Evolutionary conservation across 2,888 invertebrate species (phyloP), one percentile per base, ranked within the genome.

Genomic region (Meteorus colon): DNA sequence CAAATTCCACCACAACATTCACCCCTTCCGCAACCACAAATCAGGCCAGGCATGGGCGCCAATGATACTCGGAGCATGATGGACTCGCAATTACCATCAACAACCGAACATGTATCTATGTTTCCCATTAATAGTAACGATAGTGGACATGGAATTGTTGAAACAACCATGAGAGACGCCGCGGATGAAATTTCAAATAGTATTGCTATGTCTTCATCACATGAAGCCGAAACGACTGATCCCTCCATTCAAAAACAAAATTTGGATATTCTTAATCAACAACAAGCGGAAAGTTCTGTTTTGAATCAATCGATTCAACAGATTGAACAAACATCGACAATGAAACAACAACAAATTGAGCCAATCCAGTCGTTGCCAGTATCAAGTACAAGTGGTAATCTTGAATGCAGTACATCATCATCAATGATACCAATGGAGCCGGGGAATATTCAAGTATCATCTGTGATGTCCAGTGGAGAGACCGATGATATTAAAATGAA

Each of bases 311-410:
- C 80, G 65, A 85, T 81, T 78, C 84, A 48, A 16, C 73, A 83
- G 3, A 79, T 82, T 51, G 88, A 88, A 71, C 83, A 84, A 45
- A 73, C 84, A 3, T 71, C 81, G 24, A 74, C 75, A 2, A 84
- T 82, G 73, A 78, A 82, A 37, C 65, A 81, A 29, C 73, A 84
- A 27, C 86, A 84, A 41, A 81, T 86, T 6, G 87, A 86, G 51
- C 84, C 85, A 51, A 87, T 89, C n/a, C 89, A 89, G 74, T 86
- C 87, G 10, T 75, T 89, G 76, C 89, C 89, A 48, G 86, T 86
- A 16, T 86, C 89, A 24, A 89, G 89, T 78, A 88, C 89, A 51
- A 89, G 87, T 71, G 89, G 86, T 45, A 88, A 83, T 70, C 77
- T 85, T 51, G 89, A 89, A 14, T 85, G 85, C 75, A 81, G 80